Evolutionary conservation across 2,113 vertebrate species (phyloP), one percentile per base, ranked within the genome.

Genomic region (Varanus salvator): DNA sequence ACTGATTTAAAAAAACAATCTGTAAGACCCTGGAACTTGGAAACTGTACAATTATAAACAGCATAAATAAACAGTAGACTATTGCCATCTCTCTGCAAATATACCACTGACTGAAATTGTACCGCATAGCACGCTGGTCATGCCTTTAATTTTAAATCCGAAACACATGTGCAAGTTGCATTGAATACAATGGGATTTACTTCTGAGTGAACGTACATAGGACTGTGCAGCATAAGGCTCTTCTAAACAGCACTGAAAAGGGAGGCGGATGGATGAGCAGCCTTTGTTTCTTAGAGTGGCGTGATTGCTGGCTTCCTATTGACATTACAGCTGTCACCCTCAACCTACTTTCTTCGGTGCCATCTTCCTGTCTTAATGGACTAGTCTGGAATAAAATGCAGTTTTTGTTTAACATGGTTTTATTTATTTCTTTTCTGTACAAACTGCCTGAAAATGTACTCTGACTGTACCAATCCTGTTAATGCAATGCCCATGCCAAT

Each of bases 391-490:
- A 66, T 71, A 80, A 80, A 71, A 34, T 71, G 71, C 19, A 19
- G 17, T 15, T 52, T 25, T 71, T 31, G 21, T 31, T 29, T 69
- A 1, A 34, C 80, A 8, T 38, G 12, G 6, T 15, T 87, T 34
- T 6, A 69, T 68, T 85, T 57, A 14, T 17, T 69, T 69, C 23
- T 69, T 2, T 68, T 87, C 64, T 75, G 0, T 80, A 12, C 74
- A 85, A 87, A 6, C 72, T 83, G 75, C 87, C 19, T 1, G 89
- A 57, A 21, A 76, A 2, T 84, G 66, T 71, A 90, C 15, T 78
- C 75, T 17, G 34, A 15, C 1, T 8, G 0, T 0, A 8, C 0
- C 4, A 0, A 9, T 84, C 80, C 81, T 0, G 14, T 87, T 7
- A 85, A 66, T 29, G 29, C 17, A 44, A 66, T 15, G 11, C 12